Conservation (phyloP, 2,113 vertebrate genomes). For the Lamprotornis superbus region DNA sequence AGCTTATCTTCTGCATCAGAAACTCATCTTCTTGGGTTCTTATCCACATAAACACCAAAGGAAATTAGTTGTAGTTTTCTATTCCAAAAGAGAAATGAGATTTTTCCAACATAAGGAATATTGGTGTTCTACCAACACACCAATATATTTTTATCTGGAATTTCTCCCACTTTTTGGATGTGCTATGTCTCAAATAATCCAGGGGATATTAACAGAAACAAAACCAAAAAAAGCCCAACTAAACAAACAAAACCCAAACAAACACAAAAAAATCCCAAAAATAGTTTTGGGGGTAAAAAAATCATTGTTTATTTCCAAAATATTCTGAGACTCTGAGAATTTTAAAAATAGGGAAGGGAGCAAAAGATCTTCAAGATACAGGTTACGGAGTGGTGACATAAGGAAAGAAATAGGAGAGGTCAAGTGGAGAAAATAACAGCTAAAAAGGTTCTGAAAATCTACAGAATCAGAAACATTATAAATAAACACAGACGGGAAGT, state of each 20-base stretch:
- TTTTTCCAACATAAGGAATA: background rate
- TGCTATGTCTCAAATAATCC: background rate
- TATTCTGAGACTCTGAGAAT: background rate
- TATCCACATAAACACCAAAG: background rate
- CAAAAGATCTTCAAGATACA: background rate
- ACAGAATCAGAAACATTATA: background rate
- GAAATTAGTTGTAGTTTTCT: background rate
- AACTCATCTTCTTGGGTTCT: background rate
- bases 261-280: background rate
- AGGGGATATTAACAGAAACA: background rate
- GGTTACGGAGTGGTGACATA: background rate
- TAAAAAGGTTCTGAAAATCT: background rate
- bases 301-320: background rate
- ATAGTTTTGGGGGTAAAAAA: accelerated
- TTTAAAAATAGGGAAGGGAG: background rate
- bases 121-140: background rate
- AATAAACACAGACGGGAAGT: background rate
- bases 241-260: background rate
- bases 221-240: background rate
- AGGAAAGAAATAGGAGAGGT: background rate
- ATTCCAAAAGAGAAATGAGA: background rate
- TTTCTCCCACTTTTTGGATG: background rate
- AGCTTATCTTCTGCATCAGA: background rate
- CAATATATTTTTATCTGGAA: background rate
- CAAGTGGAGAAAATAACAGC: background rate